Evolutionary conservation across 2,113 vertebrate species (phyloP), one percentile per base, ranked within the genome.

Genomic region (Hipposideros armiger): DNA sequence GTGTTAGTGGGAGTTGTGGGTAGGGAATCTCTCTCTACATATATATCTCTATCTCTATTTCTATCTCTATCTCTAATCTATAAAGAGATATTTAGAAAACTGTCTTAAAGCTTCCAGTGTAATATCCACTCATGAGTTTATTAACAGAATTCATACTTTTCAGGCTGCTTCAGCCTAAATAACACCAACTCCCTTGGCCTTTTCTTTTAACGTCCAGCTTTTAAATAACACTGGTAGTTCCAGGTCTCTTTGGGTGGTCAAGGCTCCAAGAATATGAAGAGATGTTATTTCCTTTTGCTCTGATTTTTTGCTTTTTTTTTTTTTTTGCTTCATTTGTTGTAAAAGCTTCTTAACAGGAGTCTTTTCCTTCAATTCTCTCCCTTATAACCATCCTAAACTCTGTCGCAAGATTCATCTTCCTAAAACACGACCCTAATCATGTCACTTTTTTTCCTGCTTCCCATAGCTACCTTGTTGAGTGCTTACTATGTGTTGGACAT

Each of bases 171-270:
- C 40, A 82, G 54, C 15, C 30, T 91, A 82, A 77, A 45, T 47
- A 88, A 50, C 28, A 81, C 36, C 24, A 72, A 77, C 20, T 81
- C 45, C n/a, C 32, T 64, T 88, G 70, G 32, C 66, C 42, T 90
- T 96, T 96, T 81, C 54, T 90, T 84, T 30, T 96, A 54, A 84
- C 19, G 42, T 87, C 30, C 32, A 87, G 20, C 20, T 77, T 96
- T 72, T 58, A 22, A 96, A 73, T 69, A 52, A 89, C 50, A 56
- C 36, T 67, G 11, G 28, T 69, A 90, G 58, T 45, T 93, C 56
- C 24, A 47, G 30, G 36, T 86, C 66, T 94, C 28, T 69, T 54
- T 62, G 36, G 67, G 62, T 89, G 67, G 30, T 77, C 73, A 77
- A 81, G 24, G 0, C 66, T 62, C 62, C 22, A 73, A 67, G 54